Base-by-base conservation (phyloP, 2,888 invertebrate genomes). In the Papilio elwesi region DNA sequence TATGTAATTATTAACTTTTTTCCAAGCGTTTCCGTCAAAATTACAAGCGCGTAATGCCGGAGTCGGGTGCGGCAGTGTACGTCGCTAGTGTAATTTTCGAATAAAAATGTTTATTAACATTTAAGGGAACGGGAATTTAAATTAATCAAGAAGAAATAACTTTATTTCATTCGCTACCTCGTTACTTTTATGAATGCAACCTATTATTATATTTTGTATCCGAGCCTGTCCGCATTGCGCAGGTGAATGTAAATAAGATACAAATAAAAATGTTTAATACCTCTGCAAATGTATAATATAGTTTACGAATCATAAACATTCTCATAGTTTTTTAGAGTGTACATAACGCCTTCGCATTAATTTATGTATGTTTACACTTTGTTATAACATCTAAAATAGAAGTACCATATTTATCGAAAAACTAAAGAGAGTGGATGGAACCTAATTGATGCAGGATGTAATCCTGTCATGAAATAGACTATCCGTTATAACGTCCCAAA, bases 1-100 rank as follows among this genome's bases (percentile, higher is more conserved):
- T 84, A 85, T 86, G 83, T 90, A 92, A 92, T 92, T 91, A 91
- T 86, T 85, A 86, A 79, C 81, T 86, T 88, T 90, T 86, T 91
- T 85, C 84, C 83, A 78, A n/a, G 80, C 86, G 80, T 89, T 90
- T 90, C 89, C 88, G 87, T 83, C 87, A 79, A 86, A 88, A 89
- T 87, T 86, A 88, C 80, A 81, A 78, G 78, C 74, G 81, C 82
- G 80, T 79, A 78, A 83, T 78, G 79, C 73, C 68, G 68, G 53
- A 74, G 68, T 74, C 76, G 73, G 43, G 43, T 43, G 74, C 57
- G 68, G 77, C 73, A 62, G 67, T 78, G 80, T 78, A 84, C 83
- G 85, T 85, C 87, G 84, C 83, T 83, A 78, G 74, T 83, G 84
- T 87, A 87, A 90, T 89, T 85, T 89, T 82, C 81, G 84, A 87